Evolutionary conservation across 2,888 invertebrate genomes (phyloP), one percentile per base, ranked within the genome.

Genomic region (Macrophya alboannulata): DNA sequence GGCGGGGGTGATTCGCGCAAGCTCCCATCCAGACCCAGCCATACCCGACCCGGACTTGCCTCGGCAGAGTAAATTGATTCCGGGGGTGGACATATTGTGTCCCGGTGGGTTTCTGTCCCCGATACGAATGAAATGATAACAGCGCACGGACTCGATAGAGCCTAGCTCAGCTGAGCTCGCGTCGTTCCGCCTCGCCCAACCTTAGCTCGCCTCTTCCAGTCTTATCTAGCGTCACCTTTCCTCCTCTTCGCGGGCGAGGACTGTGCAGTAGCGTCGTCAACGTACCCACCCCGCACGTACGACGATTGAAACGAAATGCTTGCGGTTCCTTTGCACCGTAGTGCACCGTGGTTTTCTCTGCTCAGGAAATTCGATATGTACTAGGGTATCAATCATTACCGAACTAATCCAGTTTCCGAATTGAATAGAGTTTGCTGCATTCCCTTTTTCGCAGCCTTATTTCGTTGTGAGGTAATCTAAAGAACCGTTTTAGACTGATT

Each of bases 1-100:
- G 40, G 43, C 62, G n/a, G 81, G 81, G 81, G 62, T 62, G 81
- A 81, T 81, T 81, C 81, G 81, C 62, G 81, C 81, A 81, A 81
- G 81, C 81, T 81, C 81, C 81, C 81, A 17, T 81, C 81, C 25
- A 59, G 55, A 81, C 81, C 81, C 81, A 81, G 81, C 81, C 43
- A 62, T n/a, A 81, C 81, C 81, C 81, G n/a, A 81, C 81, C 81
- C 81, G 81, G 81, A 43, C 81, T 81, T 81, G 68, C 79, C 51
- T 84, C 87, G 86, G 86, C 86, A 86, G 85, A 84, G 85, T 86
- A 87, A 87, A 87, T 88, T 86, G 88, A 87, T 88, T 88, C 87
- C 87, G 86, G 85, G 88, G 86, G 88, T 87, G 86, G 87, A 88
- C 88, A 88, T 88, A 88, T 88, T 88, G 88, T 88, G 88, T 82